Evolutionary conservation across 2,113 vertebrate species (phyloP), one percentile per base, ranked within the genome.

Genomic region (Eptesicus fuscus): DNA sequence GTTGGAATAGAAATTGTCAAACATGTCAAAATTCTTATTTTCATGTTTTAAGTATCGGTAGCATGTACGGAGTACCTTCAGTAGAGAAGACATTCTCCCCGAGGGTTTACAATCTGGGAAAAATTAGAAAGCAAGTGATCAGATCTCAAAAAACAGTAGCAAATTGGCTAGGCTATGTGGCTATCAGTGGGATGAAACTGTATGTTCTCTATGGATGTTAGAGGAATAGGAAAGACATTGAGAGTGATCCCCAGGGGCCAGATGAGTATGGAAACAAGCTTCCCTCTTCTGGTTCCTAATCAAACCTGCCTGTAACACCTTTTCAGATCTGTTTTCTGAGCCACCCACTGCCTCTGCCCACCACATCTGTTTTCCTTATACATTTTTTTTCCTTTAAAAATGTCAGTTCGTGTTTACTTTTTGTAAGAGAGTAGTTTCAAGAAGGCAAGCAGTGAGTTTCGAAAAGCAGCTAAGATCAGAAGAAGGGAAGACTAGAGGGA

Each of bases 391-490:
- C 32, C 69, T 53, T 71, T 7, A 40, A 88, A 93, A 67, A 44
- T 44, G 12, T 63, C 82, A 87, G 14, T 53, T 87, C 30, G 30
- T 49, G 17, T 11, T 92, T 47, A 40, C 30, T 61, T 83, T 84
- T 76, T 77, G 47, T 28, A 85, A 83, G 92, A 90, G 2, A 77
- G 4, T 70, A 18, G 5, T 84, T 86, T 84, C 67, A 82, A 80
- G 76, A 61, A 67, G 63, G 8, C 20, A 70, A 94, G 32, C 23
- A 90, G 9, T 67, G 22, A 77, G 32, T 88, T 90, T 85, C 11
- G 56, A 53, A 93, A 67, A 83, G n/a, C 22, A 47, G 14, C 51
- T 71, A 47, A 73, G 70, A 67, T 93, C 44, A 82, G 91, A 96
- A 51, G 32, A 93, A 80, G 14, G 17, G 10, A 70, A 79, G 14